Evolutionary conservation across 2,888 invertebrate species (phyloP).

Genomic region (Malacosoma neustria): DNA sequence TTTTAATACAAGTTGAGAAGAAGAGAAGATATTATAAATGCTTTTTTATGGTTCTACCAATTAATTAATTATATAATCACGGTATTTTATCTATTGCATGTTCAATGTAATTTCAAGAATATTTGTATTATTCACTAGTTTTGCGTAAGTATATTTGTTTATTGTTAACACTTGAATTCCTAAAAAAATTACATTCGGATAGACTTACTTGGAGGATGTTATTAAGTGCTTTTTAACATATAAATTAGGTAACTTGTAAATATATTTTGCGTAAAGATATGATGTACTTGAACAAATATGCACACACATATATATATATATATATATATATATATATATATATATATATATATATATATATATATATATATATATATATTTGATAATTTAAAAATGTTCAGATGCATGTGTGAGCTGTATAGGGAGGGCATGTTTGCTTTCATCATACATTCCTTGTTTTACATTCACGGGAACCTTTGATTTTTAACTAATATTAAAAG

Average conservation of each 20-base stretch:
- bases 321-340: too few relatives aligned
- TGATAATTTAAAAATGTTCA: conserved; percentile 53
- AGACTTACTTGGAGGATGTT: conserved; percentile 40
- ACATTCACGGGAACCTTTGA: too few relatives aligned
- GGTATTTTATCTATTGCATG: conserved; percentile 22
- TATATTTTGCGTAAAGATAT: conserved; percentile 66
- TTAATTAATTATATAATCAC: conserved; percentile 20
- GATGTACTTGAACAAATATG: too few relatives aligned
- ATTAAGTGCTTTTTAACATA: conserved; percentile 61
- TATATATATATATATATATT: too few relatives aligned
- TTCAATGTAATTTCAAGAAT: conserved; percentile 19
- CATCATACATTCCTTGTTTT: not conserved
- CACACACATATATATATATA: too few relatives aligned
- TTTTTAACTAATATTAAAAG: too few relatives aligned
- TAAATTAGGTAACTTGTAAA: conserved; percentile 57
- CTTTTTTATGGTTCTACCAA: conserved; percentile 19
- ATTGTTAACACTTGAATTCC: too few relatives aligned
- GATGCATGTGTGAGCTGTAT: conserved; percentile 58
- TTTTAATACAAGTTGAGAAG: conserved; percentile 22
- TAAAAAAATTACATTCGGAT: too few relatives aligned
- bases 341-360: too few relatives aligned
- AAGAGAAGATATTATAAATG: conserved; percentile 16
- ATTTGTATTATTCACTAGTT: conserved; percentile 15
- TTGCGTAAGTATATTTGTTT: conserved; percentile 9
- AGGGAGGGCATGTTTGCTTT: conserved; percentile 20